Conservation (phyloP, 2,797 vertebrate genomes). For the Tenualosa thibaudeaui region DNA sequence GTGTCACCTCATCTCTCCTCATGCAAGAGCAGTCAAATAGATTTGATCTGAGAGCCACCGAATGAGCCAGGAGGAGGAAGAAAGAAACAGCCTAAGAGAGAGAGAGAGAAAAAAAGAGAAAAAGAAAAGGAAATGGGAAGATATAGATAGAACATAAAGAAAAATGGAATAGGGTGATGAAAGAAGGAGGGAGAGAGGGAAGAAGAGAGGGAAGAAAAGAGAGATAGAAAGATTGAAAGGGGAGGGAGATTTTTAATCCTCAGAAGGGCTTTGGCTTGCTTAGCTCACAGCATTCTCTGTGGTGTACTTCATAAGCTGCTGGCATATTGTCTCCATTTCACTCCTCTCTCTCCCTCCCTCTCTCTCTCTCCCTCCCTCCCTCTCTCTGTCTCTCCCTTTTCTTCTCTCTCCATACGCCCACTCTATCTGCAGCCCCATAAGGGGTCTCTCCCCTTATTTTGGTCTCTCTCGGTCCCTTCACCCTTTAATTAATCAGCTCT, state of each 20-base stretch:
- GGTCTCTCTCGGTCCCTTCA: neutral
- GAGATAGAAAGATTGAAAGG: neutral
- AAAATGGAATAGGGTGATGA: neutral
- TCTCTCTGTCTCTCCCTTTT: neutral
- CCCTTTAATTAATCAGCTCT: conserved; percentile 17
- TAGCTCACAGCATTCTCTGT: neutral
- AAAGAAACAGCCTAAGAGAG: neutral
- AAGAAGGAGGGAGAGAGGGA: neutral
- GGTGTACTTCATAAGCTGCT: neutral
- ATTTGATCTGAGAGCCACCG: neutral
- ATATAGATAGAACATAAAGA: neutral
- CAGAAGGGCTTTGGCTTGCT: neutral
- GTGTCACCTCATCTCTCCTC: neutral
- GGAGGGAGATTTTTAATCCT: neutral
- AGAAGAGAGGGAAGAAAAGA: neutral
- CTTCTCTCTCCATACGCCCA: neutral
- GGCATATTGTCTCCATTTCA: neutral
- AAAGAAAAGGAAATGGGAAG: neutral
- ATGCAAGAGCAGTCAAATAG: neutral
- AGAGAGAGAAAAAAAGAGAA: neutral
- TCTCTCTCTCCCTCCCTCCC: neutral
- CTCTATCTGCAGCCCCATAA: neutral
- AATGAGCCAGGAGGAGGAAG: neutral
- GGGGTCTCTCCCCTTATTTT: neutral
- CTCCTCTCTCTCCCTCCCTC: neutral